phyloP scores from a whole-genome alignment of 2,888 invertebrate species.

The Heliconius erato region DNA sequence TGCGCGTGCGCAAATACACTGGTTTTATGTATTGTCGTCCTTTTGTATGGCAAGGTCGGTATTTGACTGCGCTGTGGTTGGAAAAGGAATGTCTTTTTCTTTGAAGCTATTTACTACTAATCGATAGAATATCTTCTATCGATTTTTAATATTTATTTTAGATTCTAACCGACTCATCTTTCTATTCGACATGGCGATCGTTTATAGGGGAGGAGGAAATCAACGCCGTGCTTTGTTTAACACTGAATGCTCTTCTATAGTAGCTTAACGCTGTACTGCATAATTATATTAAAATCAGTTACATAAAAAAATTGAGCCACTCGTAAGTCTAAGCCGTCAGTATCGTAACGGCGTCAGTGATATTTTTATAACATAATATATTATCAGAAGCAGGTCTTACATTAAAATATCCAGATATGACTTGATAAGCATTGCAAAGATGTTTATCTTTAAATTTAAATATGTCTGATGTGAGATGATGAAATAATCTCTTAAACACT shows the following conservation, averaged over 20 bases:
- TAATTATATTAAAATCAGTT: not conserved
- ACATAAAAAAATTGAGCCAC: not conserved
- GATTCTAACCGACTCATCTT: not conserved
- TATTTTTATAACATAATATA: not conserved
- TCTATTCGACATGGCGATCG: no score
- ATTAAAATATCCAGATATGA: constrained; percentile 32
- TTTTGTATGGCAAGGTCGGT: constrained; percentile 29
- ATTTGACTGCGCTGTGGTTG: constrained; percentile 1
- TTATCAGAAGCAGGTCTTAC: not conserved
- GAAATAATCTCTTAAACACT: constrained; percentile 11
- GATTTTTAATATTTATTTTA: not conserved
- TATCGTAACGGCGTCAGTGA: not conserved
- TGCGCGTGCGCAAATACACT: constrained; percentile 37
- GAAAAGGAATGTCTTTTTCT: not conserved
- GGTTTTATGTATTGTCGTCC: constrained; percentile 26
- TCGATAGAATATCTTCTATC: not conserved
- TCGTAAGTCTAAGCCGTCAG: not conserved
- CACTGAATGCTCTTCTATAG: no score
- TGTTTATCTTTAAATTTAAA: constrained; percentile 30
- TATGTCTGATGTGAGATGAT: constrained; percentile 17
- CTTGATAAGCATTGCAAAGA: constrained; percentile 11
- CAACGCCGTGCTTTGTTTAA: not conserved
- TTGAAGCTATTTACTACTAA: not conserved
- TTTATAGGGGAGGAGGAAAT: not conserved
- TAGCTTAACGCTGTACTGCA: no score